A percentile compares a stretch with the other conserved stretches of the same genome.
Conservation (phyloP, 2,797 vertebrate species). For the Cyclopterus lumpus region DNA sequence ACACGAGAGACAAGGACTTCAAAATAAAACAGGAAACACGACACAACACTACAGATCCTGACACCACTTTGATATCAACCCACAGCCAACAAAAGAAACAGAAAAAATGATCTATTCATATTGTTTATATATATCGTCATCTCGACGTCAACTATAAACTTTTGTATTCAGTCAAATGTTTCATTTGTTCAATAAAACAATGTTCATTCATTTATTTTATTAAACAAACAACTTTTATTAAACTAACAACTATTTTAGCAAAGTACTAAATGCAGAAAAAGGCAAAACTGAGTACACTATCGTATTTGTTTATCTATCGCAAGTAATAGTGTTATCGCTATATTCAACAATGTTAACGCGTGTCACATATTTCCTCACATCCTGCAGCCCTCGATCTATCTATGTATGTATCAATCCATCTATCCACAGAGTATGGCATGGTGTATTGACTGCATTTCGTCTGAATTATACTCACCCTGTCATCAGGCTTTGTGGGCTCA, state of each 20-base stretch:
- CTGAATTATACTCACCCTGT: constrained; percentile 16
- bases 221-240: neutral
- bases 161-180: neutral
- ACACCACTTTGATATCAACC: neutral
- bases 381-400: neutral
- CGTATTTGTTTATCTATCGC: neutral
- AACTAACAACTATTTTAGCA: neutral
- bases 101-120: neutral
- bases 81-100: neutral
- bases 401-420: neutral
- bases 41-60: too few species aligned
- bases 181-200: neutral
- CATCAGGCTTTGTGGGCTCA: neutral
- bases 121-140: neutral
- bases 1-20: too few species aligned
- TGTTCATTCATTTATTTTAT: neutral
- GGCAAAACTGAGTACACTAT: neutral
- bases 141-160: neutral
- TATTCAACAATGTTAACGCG: neutral
- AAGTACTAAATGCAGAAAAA: neutral
- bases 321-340: neutral
- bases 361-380: neutral
- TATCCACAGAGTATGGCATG: neutral
- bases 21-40: too few species aligned
- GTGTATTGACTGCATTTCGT: neutral